Conservation (phyloP, 2,113 vertebrate species). For the Corythoichthys intestinalis region DNA sequence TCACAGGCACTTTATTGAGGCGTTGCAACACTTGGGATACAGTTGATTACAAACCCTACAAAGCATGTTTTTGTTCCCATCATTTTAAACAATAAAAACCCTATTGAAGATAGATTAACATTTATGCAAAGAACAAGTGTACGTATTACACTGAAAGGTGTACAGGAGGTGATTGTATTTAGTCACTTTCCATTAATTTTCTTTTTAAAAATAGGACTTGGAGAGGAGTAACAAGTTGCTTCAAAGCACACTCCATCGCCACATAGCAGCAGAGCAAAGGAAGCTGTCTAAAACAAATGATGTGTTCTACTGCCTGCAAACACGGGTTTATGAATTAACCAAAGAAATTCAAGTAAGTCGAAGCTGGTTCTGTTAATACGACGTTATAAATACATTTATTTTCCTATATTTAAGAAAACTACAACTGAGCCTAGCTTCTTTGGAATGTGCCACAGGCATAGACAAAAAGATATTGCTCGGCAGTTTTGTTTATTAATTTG, state of each 20-base stretch:
- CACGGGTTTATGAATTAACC: slow-evolving; percentile 1
- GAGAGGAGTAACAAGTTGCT: slow-evolving; percentile 4
- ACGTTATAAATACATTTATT: neutral
- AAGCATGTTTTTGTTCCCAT: neutral
- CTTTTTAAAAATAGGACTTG: neutral
- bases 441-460: too few species aligned
- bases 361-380: neutral
- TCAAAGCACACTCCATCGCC: slow-evolving; percentile 4
- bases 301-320: slow-evolving; percentile 3
- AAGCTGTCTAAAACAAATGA: slow-evolving; percentile 3
- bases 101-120: neutral
- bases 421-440: too few species aligned
- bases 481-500: too few species aligned
- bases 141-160: neutral
- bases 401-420: neutral
- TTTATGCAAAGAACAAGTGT: neutral
- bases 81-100: neutral
- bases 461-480: too few species aligned
- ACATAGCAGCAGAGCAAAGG: slow-evolving; percentile 2
- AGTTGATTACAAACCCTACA: neutral
- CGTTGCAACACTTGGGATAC: neutral
- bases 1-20: too few species aligned
- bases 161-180: neutral
- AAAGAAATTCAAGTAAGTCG: neutral
- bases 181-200: neutral